Evolutionary conservation across 1,140 invertebrate species (phyloP).

Genomic region (Arion vulgaris): DNA sequence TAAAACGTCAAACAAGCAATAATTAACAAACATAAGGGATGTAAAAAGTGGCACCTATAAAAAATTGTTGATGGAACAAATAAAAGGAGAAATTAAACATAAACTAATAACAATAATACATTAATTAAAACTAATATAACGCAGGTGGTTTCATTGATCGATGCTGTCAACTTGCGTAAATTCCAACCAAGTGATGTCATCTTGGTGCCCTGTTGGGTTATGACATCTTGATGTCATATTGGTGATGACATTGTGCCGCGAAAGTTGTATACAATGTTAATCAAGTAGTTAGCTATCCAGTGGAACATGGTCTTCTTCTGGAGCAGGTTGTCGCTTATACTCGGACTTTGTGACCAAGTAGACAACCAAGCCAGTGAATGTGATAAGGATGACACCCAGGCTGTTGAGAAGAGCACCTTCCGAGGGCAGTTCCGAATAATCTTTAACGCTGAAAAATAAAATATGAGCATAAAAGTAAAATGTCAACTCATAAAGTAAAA

Average conservation of each 20-base stretch:
- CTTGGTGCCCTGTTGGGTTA: no score
- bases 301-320: slow-evolving; percentile 79
- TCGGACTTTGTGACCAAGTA: slow-evolving; percentile 83
- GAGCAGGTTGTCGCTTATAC: slow-evolving; percentile 81
- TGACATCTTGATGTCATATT: not conserved
- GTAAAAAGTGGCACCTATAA: no score
- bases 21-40: no score
- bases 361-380: slow-evolving; percentile 81
- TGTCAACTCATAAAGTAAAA: no score
- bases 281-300: slow-evolving; percentile 42
- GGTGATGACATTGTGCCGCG: no score
- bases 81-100: not conserved
- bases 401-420: slow-evolving; percentile 84
- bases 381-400: slow-evolving; percentile 82
- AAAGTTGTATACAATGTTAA: no score
- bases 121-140: no score
- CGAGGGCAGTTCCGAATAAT: slow-evolving; percentile 57
- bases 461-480: not conserved
- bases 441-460: slow-evolving; percentile 37
- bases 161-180: not conserved
- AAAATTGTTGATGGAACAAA: not conserved
- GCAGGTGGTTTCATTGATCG: not conserved
- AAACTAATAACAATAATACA: no score
- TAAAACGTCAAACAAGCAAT: no score
- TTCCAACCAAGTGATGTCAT: not conserved